These are phyloP conservation scores for Drosophila anomelani DNA, from an alignment of 2,888 invertebrate species.

Conservation along the genomic window DNA sequence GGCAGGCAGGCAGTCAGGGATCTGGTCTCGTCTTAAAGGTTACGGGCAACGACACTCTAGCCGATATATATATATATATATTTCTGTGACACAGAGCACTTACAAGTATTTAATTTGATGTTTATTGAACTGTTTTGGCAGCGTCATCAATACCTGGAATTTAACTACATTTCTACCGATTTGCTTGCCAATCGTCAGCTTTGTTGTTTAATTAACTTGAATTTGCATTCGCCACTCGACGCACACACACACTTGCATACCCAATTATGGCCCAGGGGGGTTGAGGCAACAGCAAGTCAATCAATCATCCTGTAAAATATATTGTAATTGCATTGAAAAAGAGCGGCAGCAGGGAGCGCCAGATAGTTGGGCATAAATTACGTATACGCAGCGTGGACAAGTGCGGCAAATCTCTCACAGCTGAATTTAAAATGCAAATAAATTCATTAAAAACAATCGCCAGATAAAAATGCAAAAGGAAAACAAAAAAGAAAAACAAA, in stretches of 20 bases:
- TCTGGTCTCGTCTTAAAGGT: constrained; percentile 7
- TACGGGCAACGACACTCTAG: background rate
- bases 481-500: background rate
- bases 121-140: constrained; percentile 27
- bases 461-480: constrained; percentile 43
- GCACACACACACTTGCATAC: constrained; percentile 11
- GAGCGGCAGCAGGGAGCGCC: constrained; percentile 19
- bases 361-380: constrained; percentile 49
- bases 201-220: constrained; percentile 32
- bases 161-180: constrained; percentile 15
- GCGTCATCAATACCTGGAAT: constrained; percentile 18
- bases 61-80: background rate
- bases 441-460: constrained; percentile 57
- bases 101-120: constrained; percentile 39
- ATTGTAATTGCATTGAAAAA: constrained; percentile 44
- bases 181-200: constrained; percentile 13
- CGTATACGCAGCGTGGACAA: constrained; percentile 51
- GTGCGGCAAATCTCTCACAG: constrained; percentile 40
- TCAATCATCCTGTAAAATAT: constrained; percentile 51
- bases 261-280: constrained; percentile 5
- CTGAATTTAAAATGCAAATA: constrained; percentile 60
- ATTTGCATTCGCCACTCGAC: constrained; percentile 33
- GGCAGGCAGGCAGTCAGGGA: background rate
- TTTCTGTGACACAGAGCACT: constrained; percentile 27
- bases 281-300: constrained; percentile 39